Conservation (phyloP, 2,113 vertebrate genomes). For the Apus apus region DNA sequence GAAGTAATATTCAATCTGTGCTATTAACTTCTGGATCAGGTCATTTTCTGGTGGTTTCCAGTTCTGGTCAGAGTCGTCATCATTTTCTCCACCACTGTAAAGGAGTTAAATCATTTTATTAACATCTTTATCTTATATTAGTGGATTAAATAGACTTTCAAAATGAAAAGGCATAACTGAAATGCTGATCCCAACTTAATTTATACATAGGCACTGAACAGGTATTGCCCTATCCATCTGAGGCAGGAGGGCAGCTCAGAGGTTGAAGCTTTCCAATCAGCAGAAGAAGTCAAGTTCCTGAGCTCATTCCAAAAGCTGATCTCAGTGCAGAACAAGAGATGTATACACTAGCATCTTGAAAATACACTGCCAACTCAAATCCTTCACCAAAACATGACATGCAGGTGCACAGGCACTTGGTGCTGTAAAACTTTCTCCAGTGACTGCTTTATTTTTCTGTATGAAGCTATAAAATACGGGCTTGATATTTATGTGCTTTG, state of each 20-base stretch:
- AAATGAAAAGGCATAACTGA: not conserved
- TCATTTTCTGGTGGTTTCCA: constrained; percentile 92
- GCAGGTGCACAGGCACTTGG: not conserved
- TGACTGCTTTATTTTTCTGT: not conserved
- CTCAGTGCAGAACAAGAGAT: not conserved
- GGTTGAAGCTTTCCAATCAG: not conserved
- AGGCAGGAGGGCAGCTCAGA: not conserved
- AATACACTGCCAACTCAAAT: not conserved
- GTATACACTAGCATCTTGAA: not conserved
- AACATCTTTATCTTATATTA: not conserved
- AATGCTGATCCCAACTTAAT: not conserved
- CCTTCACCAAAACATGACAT: not conserved
- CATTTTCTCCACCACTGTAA: constrained; percentile 88
- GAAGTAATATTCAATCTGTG: constrained; percentile 96
- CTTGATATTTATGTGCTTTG: not conserved
- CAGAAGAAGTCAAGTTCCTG: not conserved
- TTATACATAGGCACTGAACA: not conserved
- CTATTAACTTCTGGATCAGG: constrained; percentile 88
- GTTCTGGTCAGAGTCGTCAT: constrained; percentile 80
- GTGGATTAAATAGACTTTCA: not conserved
- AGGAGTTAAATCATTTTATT: not conserved
- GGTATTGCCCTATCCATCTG: not conserved
- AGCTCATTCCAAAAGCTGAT: not conserved
- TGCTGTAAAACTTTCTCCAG: not conserved
- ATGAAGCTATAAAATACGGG: not conserved